A percentile compares a stretch with the other conserved stretches of the same genome.
Evolutionary conservation across 2,888 invertebrate species (phyloP).

Genomic region (Tipula unca): DNA sequence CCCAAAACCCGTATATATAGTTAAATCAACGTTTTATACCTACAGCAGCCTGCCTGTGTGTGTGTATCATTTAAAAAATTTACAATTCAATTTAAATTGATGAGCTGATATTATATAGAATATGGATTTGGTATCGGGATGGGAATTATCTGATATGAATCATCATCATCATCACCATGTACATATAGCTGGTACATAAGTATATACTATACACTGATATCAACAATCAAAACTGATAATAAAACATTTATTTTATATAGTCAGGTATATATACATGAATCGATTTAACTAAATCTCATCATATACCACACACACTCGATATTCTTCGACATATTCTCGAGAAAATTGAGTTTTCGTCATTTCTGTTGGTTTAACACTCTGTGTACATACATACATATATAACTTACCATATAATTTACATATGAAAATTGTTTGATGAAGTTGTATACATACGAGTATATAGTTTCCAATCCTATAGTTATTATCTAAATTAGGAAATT

Average conservation of each 20-base stretch:
- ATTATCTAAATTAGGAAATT: background rate
- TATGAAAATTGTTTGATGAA: background rate
- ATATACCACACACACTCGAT: background rate
- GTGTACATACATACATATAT: background rate
- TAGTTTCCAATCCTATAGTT: background rate
- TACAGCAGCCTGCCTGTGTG: background rate
- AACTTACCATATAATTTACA: background rate
- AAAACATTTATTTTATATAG: background rate
- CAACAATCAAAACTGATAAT: background rate
- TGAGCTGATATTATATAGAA: background rate
- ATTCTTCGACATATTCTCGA: background rate
- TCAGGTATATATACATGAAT: background rate
- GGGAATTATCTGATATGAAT: background rate
- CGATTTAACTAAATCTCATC: background rate
- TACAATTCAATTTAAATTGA: slow-evolving; percentile 8
- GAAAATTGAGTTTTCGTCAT: background rate
- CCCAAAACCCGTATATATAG: background rate
- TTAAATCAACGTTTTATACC: background rate
- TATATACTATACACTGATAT: background rate
- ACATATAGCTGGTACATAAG: background rate
- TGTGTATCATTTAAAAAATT: background rate
- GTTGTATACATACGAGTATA: background rate
- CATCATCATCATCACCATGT: background rate
- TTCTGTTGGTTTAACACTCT: background rate
- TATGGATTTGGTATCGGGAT: background rate